These are phyloP conservation scores for Microplitis demolitor DNA, from an alignment of 1,140 invertebrate genomes.

Conservation along the genomic window DNA sequence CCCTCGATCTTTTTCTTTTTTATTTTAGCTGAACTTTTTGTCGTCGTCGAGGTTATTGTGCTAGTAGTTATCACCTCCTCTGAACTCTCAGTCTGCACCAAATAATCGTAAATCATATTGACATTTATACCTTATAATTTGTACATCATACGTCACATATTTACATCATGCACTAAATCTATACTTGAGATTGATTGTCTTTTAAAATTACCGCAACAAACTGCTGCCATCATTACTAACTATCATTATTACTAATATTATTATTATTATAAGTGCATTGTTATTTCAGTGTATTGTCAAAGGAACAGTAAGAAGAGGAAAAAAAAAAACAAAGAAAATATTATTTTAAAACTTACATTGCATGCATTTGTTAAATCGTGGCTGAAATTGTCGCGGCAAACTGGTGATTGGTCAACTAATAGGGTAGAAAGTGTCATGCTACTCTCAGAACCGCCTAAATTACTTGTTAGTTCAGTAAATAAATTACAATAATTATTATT, in stretches of 20 bases:
- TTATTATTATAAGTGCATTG: conserved; percentile 10
- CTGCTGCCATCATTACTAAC: too few species aligned
- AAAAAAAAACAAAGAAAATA: neutral
- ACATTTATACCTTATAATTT: neutral
- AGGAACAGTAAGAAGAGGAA: neutral
- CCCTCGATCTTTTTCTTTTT: conserved; percentile 61
- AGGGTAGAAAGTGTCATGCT: conserved; percentile 15
- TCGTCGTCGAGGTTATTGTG: conserved; percentile 35
- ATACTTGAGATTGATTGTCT: neutral
- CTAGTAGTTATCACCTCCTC: conserved; percentile 54
- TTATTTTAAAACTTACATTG: conserved; percentile 44
- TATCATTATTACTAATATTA: neutral
- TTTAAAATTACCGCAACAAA: too few species aligned
- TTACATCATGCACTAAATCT: neutral
- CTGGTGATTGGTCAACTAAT: conserved; percentile 41
- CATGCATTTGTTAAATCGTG: conserved; percentile 49
- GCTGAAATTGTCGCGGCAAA: conserved; percentile 45
- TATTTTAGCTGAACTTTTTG: conserved; percentile 44
- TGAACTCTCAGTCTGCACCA: conserved; percentile 51
- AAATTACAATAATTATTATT: conserved; percentile 23
- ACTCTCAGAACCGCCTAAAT: conserved; percentile 14
- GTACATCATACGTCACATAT: neutral
- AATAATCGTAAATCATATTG: conserved; percentile 8
- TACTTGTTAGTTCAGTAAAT: conserved; percentile 19
- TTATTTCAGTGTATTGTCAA: neutral